phyloP scores from a whole-genome alignment of 2,113 vertebrate genomes.

The Elachura formosa region DNA sequence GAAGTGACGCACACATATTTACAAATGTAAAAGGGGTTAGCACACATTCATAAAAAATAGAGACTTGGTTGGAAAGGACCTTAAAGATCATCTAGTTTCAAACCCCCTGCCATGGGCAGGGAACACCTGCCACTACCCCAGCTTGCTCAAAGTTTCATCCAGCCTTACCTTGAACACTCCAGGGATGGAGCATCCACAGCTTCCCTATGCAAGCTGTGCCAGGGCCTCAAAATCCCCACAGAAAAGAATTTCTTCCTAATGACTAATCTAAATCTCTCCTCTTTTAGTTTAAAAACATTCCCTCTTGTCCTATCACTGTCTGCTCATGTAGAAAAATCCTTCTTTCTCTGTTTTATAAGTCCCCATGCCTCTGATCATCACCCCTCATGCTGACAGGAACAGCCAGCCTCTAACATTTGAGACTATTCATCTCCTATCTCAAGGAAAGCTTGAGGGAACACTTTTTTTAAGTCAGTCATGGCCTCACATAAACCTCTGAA shows the following conservation, averaged over 20 bases:
- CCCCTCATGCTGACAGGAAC: not conserved
- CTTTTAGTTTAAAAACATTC: not conserved
- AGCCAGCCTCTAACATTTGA: not conserved
- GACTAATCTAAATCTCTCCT: not conserved
- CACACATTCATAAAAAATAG: not conserved
- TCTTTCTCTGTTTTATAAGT: not conserved
- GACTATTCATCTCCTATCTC: not conserved
- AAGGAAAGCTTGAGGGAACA: not conserved
- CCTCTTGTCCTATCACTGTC: not conserved
- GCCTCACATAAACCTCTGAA: not conserved
- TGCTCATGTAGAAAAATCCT: not conserved
- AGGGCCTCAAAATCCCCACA: not conserved
- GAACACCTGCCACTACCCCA: not conserved
- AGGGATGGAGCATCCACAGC: not conserved
- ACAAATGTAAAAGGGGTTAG: not conserved
- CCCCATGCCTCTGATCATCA: not conserved
- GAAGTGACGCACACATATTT: not conserved
- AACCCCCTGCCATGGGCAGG: not conserved
- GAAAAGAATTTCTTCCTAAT: not conserved
- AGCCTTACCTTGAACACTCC: not conserved
- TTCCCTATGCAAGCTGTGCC: not conserved
- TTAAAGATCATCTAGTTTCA: not conserved
- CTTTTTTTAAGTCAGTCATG: not conserved
- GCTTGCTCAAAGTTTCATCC: not conserved
- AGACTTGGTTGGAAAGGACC: not conserved